phyloP scores from a whole-genome alignment of 2,113 vertebrate genomes.

The Pheucticus melanocephalus region DNA sequence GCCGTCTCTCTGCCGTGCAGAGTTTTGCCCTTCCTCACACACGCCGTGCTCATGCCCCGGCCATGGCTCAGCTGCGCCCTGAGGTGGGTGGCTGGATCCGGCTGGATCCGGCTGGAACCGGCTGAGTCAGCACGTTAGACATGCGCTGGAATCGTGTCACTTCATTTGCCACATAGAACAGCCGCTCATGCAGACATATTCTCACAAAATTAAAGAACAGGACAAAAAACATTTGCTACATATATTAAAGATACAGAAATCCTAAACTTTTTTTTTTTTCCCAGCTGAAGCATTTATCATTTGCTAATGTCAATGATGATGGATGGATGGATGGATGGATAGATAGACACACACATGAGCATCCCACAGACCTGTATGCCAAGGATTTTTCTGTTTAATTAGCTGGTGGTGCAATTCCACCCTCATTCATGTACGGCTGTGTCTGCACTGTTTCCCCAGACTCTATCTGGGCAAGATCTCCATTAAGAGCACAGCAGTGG shows the following conservation, averaged over 20 bases:
- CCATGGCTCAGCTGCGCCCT: fast-evolving
- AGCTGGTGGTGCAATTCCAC: too few species aligned
- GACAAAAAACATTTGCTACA: not conserved
- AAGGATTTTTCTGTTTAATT: not conserved
- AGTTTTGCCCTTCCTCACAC: fast-evolving
- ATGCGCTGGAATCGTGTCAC: not conserved
- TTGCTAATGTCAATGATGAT: not conserved
- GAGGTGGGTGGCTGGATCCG: fast-evolving
- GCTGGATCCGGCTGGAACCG: fast-evolving
- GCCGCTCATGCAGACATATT: not conserved
- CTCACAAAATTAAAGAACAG: not conserved
- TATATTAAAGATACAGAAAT: not conserved
- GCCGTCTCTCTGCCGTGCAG: fast-evolving
- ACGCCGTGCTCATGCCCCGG: fast-evolving
- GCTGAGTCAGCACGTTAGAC: not conserved
- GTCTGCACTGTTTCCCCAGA: not conserved
- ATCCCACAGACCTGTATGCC: not conserved
- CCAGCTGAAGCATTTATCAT: not conserved
- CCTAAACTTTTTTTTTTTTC: not conserved
- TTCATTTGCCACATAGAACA: not conserved
- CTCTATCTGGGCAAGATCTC: not conserved
- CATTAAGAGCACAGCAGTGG: fast-evolving
- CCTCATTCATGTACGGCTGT: fast-evolving
- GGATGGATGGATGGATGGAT: not conserved
- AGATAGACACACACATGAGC: fast-evolving